Percentiles rank a stretch among this genome's conserved stretches.
Conservation (phyloP, 2,888 invertebrate species). For the Drosophila subsilvestris region DNA sequence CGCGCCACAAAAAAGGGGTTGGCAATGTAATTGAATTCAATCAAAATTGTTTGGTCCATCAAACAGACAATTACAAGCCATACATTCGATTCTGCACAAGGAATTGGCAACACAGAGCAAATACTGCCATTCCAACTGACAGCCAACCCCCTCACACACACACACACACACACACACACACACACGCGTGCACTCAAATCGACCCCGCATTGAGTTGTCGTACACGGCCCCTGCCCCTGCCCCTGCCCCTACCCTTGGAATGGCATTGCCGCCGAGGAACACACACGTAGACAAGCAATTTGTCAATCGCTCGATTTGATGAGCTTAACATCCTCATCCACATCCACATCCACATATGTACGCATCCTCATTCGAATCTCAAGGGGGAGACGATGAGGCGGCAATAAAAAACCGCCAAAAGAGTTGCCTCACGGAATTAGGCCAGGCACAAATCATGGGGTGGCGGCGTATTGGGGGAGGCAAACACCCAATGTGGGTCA, state of each 20-base stretch:
- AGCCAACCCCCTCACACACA: not conserved
- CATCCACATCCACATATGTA: not conserved
- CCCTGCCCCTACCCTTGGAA: constrained; percentile 6
- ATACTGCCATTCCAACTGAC: not conserved
- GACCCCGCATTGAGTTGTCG: constrained; percentile 60
- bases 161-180: too few species aligned
- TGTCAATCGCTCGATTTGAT: constrained; percentile 74
- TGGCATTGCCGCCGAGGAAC: constrained; percentile 39
- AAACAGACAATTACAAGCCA: constrained; percentile 82
- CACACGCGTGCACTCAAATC: too few species aligned
- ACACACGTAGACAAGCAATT: constrained; percentile 75
- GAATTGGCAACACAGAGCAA: constrained; percentile 22
- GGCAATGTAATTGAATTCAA: constrained; percentile 79
- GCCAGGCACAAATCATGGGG: not conserved
- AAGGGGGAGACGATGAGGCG: constrained; percentile 3
- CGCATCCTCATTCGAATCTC: constrained; percentile 3
- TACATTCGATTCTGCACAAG: constrained; percentile 60
- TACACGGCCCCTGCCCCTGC: constrained; percentile 18
- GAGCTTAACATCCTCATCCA: constrained; percentile 52
- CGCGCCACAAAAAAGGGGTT: constrained; percentile 33
- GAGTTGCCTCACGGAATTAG: constrained; percentile 7
- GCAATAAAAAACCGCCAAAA: constrained; percentile 25
- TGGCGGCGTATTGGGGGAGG: not conserved
- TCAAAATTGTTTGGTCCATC: constrained; percentile 83
- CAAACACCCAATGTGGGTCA: not conserved